Evolutionary conservation across 2,113 vertebrate genomes (phyloP).

Genomic region (Sphaerodactylus townsendi): DNA sequence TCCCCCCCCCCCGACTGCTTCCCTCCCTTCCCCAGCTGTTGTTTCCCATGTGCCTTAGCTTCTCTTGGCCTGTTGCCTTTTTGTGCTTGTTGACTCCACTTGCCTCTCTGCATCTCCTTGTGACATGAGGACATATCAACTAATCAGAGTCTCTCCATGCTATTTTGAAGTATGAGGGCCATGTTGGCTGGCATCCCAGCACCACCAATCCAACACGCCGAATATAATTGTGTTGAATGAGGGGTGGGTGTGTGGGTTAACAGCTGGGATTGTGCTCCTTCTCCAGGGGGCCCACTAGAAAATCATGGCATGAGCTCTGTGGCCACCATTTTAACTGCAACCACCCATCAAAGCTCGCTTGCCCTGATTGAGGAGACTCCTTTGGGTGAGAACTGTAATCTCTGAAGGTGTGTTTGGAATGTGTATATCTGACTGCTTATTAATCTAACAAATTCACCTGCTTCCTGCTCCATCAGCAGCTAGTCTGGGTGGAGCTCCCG

Average conservation of each 20-base stretch:
- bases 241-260: too few species aligned
- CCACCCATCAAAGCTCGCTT: background rate
- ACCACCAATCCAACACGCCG: too few species aligned
- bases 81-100: background rate
- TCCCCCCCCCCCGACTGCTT: background rate
- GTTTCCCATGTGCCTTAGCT: background rate
- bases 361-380: background rate
- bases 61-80: background rate
- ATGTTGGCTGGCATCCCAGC: background rate
- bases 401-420: conserved; percentile 8
- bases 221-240: background rate
- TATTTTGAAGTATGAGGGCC: background rate
- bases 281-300: background rate
- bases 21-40: too few species aligned
- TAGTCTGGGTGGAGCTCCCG: background rate
- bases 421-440: background rate
- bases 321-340: rapidly evolving
- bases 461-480: conserved; percentile 26
- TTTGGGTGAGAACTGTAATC: background rate
- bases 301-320: too few species aligned
- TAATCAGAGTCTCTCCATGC: background rate
- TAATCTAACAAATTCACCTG: background rate
- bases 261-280: too few species aligned
- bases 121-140: background rate
- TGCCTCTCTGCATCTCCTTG: background rate